Percentiles rank a stretch among this genome's conserved stretches.
Conservation (phyloP, 2,888 invertebrate species). For the Trachelus stipa region DNA sequence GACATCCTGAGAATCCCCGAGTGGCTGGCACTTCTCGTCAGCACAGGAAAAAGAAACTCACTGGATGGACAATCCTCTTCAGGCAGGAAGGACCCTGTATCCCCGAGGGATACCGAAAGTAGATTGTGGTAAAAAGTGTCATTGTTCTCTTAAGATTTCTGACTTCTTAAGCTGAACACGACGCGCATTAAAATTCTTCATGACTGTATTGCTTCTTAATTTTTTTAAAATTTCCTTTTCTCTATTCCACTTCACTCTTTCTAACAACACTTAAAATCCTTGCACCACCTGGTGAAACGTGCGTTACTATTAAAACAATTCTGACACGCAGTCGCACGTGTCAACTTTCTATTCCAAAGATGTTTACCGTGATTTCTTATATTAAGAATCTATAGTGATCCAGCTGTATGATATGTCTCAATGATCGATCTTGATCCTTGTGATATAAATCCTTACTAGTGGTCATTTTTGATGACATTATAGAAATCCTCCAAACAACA, state of each 20-base stretch:
- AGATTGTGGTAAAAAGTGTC: neutral
- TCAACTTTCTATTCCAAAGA: neutral
- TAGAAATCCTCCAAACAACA: neutral
- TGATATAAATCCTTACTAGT: neutral
- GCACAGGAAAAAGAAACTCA: neutral
- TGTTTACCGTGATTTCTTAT: neutral
- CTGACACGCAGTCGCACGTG: neutral
- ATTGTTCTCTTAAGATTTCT: neutral
- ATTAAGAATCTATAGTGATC: neutral
- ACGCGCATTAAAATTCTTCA: neutral
- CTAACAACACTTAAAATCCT: neutral
- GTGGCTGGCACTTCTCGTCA: neutral
- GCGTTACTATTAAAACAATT: neutral
- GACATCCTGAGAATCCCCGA: slow-evolving; percentile 45
- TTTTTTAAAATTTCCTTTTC: neutral
- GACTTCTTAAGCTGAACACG: neutral
- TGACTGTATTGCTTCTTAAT: neutral
- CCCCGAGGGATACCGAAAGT: neutral
- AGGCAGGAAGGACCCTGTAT: neutral
- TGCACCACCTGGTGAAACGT: neutral
- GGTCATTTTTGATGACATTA: neutral
- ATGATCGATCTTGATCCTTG: neutral
- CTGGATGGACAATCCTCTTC: neutral
- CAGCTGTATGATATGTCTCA: neutral
- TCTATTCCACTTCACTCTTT: neutral